Evolutionary conservation across 2,888 invertebrate genomes (phyloP), one percentile per base, ranked within the genome.

Genomic region (Osedax fenrisi): DNA sequence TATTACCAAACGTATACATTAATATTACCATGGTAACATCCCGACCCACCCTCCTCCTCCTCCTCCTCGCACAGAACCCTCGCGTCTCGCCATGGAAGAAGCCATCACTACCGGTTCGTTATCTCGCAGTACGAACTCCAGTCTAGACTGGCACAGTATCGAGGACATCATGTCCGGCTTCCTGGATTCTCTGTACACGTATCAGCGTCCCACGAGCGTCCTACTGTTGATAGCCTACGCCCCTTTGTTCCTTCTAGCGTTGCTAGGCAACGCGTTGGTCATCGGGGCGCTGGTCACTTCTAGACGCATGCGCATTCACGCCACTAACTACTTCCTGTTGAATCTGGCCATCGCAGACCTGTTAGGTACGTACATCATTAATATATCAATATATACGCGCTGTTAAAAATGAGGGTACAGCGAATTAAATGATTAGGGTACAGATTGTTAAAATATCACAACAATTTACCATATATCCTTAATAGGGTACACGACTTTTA

Each of bases 251-350:
- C 25, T 81, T 5, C 77, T 79, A 25, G 79, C 81, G 1, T 76
- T 81, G 17, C 56, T 80, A 2, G 81, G 81, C 2, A 81, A 81
- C 75, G 72, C 79, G 5, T 74, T 81, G 61, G 81, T 81, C 2
- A 76, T 81, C 25, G 67, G 80, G 2, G 81, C 80, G 10, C 80
- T 81, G 26, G 76, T 80, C 17, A 79, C 81, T 13, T 80, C 80
- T 75, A 77, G 79, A 66, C 76, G 78, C 73, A 79, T 81, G 79
- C 79, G 81, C 77, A 5, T 41, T 10, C 80, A 79, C 24, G 81
- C 81, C 13, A 81, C 81, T 59, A 81, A 81, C 75, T 81, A 80
- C 75, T 81, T 81, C 75, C 78, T 81, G 22, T 78, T 81, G 64
- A 81, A 81, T 71, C 77, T 81, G 61, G 81, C 81, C 17, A 76